Evolutionary conservation across 1,140 invertebrate species (phyloP), one percentile per base, ranked within the genome.

Genomic region (Philotrypesis tridentata): DNA sequence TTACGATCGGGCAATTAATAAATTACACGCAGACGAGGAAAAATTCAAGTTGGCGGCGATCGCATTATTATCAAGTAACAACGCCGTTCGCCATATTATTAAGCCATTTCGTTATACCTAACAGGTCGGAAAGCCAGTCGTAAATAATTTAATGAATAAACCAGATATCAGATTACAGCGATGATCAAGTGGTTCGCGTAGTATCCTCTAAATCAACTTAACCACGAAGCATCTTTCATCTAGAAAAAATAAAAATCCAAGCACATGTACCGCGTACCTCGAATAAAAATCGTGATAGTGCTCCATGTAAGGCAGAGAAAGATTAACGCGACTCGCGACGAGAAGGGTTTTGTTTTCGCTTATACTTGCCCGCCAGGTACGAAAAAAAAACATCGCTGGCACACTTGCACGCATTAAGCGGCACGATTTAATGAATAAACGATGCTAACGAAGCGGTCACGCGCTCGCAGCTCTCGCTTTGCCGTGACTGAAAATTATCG

Each of bases 401-500:
- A 21, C 17, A 23, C 55, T 82, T n/a, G n/a, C 74, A 65, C 29
- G 65, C 83, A 79, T 84, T 82, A 80, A 43, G 83, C 43, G 23
- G 68, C 48, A 61, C 9, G 67, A 61, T 80, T 85, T 85, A 85
- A 87, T 84, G 85, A 87, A 84, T 79, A 83, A 85, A 83, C 77
- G 74, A 73, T 43, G 80, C 82, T 83, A 85, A 85, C 84, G 80
- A 84, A 84, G 67, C 80, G 68, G 80, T 85, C 83, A 83, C 85
- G 83, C 83, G 14, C 55, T 12, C 65, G 25, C 65, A 14, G 40
- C 40, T 55, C 48, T 55, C 48, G 17, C 48, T 55, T 55, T 0
- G 48, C 48, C 48, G 21, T 55, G 48, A 55, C 48, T 55, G 48
- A 55, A n/a, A 55, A 55, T 55, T 55, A 55, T 55, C 48, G 48